A percentile compares a stretch with the other conserved stretches of the same genome.
These are phyloP conservation scores for Notarius quadriscutis DNA, from an alignment of 2,113 vertebrate species.

Conservation along the genomic window DNA sequence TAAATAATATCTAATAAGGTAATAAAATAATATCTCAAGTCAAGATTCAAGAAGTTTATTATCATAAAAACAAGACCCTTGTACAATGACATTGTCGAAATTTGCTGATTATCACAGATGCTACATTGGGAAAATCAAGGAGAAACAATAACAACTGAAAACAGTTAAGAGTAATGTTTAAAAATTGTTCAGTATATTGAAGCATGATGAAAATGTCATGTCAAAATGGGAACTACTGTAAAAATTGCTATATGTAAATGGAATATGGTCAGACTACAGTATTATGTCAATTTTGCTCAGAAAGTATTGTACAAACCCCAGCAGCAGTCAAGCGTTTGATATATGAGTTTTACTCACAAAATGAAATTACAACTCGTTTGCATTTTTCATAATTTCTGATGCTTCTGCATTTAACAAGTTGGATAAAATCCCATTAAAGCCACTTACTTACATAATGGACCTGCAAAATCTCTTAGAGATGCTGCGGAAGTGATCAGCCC, in stretches of 20 bases:
- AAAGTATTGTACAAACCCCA: not conserved
- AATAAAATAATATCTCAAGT: not conserved
- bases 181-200: not conserved
- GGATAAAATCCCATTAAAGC: constrained; percentile 10
- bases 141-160: not conserved
- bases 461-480: not conserved
- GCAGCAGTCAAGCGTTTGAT: not conserved
- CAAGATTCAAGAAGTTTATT: not conserved
- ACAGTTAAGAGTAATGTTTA: not conserved
- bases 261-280: not conserved
- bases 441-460: not conserved
- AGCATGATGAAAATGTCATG: not conserved
- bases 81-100: not conserved
- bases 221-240: not conserved
- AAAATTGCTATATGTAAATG: not conserved
- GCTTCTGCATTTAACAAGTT: not conserved
- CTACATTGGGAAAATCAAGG: not conserved
- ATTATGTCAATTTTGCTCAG: not conserved
- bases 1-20: too few species aligned
- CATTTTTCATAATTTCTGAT: not conserved
- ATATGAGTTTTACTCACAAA: not conserved
- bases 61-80: not conserved
- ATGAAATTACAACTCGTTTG: not conserved
- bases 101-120: not conserved
- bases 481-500: not conserved